These are phyloP conservation scores for Phymastichus coffea DNA, from an alignment of 1,140 invertebrate species.

Conservation along the genomic window DNA sequence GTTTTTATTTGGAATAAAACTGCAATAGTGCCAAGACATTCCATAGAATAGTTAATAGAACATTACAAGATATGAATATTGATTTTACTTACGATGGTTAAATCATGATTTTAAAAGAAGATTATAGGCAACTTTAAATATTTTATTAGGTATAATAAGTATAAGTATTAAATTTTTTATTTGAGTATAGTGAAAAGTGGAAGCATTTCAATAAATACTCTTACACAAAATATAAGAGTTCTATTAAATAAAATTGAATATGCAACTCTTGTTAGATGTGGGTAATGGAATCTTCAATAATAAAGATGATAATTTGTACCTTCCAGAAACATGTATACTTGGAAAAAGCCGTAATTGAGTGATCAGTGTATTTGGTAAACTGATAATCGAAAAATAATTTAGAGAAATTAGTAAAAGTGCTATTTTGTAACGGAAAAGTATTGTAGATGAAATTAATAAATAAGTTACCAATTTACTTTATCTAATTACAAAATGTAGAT, in stretches of 20 bases:
- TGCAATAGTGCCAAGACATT: too few species aligned
- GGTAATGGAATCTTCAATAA: background rate
- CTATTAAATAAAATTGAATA: background rate
- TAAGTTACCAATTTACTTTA: too few species aligned
- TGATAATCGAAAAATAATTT: background rate
- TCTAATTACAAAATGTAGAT: too few species aligned
- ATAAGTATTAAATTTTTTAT: background rate
- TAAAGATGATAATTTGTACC: background rate
- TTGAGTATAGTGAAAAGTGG: background rate
- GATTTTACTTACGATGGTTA: too few species aligned
- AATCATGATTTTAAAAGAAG: too few species aligned
- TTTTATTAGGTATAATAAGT: too few species aligned
- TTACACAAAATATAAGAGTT: background rate
- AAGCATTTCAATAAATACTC: background rate
- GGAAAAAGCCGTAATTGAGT: background rate
- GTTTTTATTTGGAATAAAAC: too few species aligned
- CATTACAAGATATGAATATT: too few species aligned
- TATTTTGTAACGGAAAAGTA: background rate
- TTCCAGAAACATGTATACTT: background rate
- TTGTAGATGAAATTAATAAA: background rate
- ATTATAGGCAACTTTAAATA: too few species aligned
- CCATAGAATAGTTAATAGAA: too few species aligned
- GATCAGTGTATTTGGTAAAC: background rate
- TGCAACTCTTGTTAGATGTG: too few species aligned
- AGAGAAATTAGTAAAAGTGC: background rate